Conservation (phyloP, 2,797 vertebrate genomes). For the Spea hammondii region DNA sequence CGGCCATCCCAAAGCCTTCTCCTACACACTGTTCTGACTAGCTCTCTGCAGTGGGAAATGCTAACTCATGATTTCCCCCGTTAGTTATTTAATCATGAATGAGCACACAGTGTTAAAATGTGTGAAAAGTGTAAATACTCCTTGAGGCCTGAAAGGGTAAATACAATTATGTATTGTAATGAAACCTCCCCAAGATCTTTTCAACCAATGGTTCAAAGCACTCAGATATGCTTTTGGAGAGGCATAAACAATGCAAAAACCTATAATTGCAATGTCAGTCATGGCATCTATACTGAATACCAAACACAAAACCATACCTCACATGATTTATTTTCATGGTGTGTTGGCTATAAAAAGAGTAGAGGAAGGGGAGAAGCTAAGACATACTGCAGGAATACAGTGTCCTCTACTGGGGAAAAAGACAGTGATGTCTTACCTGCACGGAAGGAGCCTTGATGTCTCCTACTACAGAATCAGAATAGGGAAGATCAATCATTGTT, state of each 20-base stretch:
- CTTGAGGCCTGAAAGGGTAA: conserved; percentile 56
- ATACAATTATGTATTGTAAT: conserved; percentile 63
- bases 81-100: conserved; percentile 63
- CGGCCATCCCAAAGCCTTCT: neutral
- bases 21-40: neutral
- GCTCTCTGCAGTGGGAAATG: conserved; percentile 7
- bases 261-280: conserved; percentile 76
- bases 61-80: conserved; percentile 54
- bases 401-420: conserved; percentile 64
- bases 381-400: conserved; percentile 57
- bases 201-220: conserved; percentile 58
- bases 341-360: conserved; percentile 46
- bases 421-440: conserved; percentile 25
- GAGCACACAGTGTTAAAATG: conserved; percentile 52
- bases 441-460: neutral
- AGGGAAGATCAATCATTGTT: conserved; percentile 36
- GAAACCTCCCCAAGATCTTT: conserved; percentile 59
- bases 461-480: conserved; percentile 22
- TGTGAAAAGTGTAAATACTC: conserved; percentile 51
- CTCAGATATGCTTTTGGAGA: conserved; percentile 61
- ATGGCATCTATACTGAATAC: conserved; percentile 66
- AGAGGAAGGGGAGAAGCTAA: neutral
- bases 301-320: conserved; percentile 62
- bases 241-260: conserved; percentile 72
- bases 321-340: conserved; percentile 54